Base-by-base conservation (phyloP, 2,113 vertebrate species). In the Plecotus auritus region DNA sequence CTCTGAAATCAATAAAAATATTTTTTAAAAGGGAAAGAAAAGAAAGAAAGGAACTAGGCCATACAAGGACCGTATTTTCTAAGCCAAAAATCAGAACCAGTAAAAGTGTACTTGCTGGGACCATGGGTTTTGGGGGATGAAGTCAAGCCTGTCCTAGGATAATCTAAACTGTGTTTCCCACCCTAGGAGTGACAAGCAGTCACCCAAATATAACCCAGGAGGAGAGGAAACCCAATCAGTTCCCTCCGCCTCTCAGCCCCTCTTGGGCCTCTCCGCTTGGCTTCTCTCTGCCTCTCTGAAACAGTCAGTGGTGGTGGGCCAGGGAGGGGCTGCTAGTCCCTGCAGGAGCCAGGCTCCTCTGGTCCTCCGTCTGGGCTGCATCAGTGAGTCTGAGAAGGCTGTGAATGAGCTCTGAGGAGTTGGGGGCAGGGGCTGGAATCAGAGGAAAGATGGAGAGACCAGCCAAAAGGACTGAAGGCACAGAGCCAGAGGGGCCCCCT, bases 401-500 rank as follows among this genome's bases (percentile, higher is more conserved):
- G 12, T 72, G 80, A 73, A 54, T 42, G 84, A 89, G 64, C 83
- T 94, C 64, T 64, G 67, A 72, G 86, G 91, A 82, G 32, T 23
- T 45, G 42, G 32, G 40, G 88, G 47, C 84, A 80, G 81, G 42
- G 64, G n/a, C 85, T 87, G 81, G 81, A 80, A 51, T 76, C 87
- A 47, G 89, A 82, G 70, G 77, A 78, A 84, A 72, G 81, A 26
- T 37, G 84, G 80, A 84, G 64, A 93, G 56, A 77, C 64, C 76
- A 85, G 90, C 78, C 78, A 42, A 76, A 88, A 84, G 74, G 90
- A 88, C 66, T 17, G 54, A 54, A 74, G 94, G 94, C 82, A 76
- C 90, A 42, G 74, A 77, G 96, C 86, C 95, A 94, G 64, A 84
- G 92, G 80, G 56, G 72, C 64, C 74, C 61, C 76, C 85, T 88